A percentile compares a stretch with the other conserved stretches of the same genome.
These are phyloP conservation scores for Mylabris phalerata DNA, from an alignment of 1,140 invertebrate species.

Conservation along the genomic window DNA sequence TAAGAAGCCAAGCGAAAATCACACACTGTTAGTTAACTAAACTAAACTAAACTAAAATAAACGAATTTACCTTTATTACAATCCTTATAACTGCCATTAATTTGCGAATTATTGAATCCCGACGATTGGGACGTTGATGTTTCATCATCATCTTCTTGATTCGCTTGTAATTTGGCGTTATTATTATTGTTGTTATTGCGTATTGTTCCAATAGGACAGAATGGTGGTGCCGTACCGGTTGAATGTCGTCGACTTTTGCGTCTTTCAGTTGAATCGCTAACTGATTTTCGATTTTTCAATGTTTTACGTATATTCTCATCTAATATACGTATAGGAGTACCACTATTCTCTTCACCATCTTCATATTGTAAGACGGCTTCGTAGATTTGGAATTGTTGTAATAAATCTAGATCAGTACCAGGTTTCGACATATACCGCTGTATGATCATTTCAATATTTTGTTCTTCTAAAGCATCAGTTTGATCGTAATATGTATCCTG, in stretches of 20 bases:
- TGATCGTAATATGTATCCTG: slow-evolving; percentile 98
- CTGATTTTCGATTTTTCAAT: slow-evolving; percentile 61
- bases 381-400: slow-evolving; percentile 92
- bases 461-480: slow-evolving; percentile 91
- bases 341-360: slow-evolving; percentile 66
- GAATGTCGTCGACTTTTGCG: slow-evolving; percentile 71
- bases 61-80: slow-evolving; percentile 45
- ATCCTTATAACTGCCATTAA: slow-evolving; percentile 53
- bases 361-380: slow-evolving; percentile 89
- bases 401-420: slow-evolving; percentile 85
- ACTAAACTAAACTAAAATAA: slow-evolving; percentile 3
- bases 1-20: slow-evolving; percentile 37
- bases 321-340: slow-evolving; percentile 60
- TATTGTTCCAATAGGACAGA: neutral
- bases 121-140: slow-evolving; percentile 51
- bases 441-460: slow-evolving; percentile 90
- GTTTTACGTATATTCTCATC: slow-evolving; percentile 77
- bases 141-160: slow-evolving; percentile 46
- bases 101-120: slow-evolving; percentile 46
- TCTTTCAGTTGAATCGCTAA: slow-evolving; percentile 57
- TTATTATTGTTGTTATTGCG: slow-evolving; percentile 23
- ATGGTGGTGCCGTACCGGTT: slow-evolving; percentile 55
- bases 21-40: slow-evolving; percentile 8
- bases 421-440: slow-evolving; percentile 89
- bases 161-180: slow-evolving; percentile 25